phyloP scores from a whole-genome alignment of 2,113 vertebrate genomes.

The Macrotus californicus region DNA sequence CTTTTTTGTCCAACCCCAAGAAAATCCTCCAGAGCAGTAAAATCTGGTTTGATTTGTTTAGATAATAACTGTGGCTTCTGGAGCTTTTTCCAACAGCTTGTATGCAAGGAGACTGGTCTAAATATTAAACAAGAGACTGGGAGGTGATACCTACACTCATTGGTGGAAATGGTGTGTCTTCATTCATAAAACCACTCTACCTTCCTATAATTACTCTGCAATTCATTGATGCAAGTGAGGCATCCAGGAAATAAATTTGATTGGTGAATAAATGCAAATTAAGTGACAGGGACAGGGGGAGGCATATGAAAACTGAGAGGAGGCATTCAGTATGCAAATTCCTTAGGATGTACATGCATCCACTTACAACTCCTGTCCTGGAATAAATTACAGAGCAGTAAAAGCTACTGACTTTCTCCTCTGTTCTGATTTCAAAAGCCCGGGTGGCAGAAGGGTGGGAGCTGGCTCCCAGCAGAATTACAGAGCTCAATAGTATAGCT shows the following conservation, averaged over 20 bases:
- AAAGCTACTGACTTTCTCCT: conserved; percentile 51
- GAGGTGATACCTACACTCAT: not conserved
- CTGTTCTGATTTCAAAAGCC: conserved; percentile 56
- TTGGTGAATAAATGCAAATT: conserved; percentile 52
- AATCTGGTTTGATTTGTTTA: conserved; percentile 45
- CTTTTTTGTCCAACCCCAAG: not conserved
- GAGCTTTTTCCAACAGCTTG: conserved; percentile 42
- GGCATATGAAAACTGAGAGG: conserved; percentile 49
- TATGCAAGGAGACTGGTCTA: not conserved
- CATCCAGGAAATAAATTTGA: conserved; percentile 48
- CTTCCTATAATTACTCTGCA: conserved; percentile 22
- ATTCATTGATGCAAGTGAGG: conserved; percentile 41
- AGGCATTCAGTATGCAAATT: conserved; percentile 65
- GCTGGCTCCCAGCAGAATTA: conserved; percentile 47
- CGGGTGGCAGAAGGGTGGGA: conserved; percentile 40
- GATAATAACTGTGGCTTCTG: conserved; percentile 18
- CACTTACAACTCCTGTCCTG: conserved; percentile 47
- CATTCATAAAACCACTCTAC: conserved; percentile 52
- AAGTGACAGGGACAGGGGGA: conserved; percentile 56
- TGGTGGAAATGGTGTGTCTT: conserved; percentile 23
- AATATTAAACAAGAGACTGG: conserved; percentile 54
- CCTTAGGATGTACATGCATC: conserved; percentile 20
- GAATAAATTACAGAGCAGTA: conserved; percentile 53
- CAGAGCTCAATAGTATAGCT: conserved; percentile 41
- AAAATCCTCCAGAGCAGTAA: not conserved